Base-by-base conservation (phyloP, 92 coral and sea anemone genomes). In the Phenganax stokvisi region DNA sequence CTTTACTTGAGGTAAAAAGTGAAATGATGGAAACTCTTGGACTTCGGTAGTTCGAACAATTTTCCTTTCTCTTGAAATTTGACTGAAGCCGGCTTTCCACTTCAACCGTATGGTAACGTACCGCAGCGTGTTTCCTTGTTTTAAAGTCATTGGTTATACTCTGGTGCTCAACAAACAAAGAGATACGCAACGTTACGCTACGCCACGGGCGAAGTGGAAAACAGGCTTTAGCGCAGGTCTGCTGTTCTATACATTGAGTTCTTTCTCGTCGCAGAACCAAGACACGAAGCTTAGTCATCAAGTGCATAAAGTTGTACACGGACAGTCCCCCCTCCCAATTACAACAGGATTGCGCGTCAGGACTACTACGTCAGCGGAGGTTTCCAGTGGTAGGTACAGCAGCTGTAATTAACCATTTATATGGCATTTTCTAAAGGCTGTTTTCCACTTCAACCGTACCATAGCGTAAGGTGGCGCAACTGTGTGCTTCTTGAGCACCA, bases 271-370 rank as follows among this genome's bases (percentile, higher is more conserved):
- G 83, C 60, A 81, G 66, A 25, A 75, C 12, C 25, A 59, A 11
- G 56, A 51, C 13, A 54, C 86, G 12, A 73, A 56, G 59, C 65
- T 89, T 13, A 87, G 88, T 64, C 57, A 80, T 15, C 88, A 87
- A 54, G 54, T 55, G 72, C 58, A 55, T 30, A 65, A 56, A 10
- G 68, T 89, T 12, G 58, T 84, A 56, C 84, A 87, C 51, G 92
- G 84, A 44, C 28, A 31, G 52, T 77, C 66, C 25, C 90, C 92
- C 3, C 59, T 89, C 51, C 92, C 92, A 8, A 51, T 89, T 12
- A 87, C 74, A 52, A 74, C 92, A 7, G 85, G 88, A 25, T 53
- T 87, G 12, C 84, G 85, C 56, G 92, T 89, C 51, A 80, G 86
- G 57, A 84, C 76, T 47, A 86, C 80, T 57, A 83, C 67, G 6